Evolutionary conservation across 2,888 invertebrate species (phyloP), one percentile per base, ranked within the genome.

Genomic region (Spodoptera picta): DNA sequence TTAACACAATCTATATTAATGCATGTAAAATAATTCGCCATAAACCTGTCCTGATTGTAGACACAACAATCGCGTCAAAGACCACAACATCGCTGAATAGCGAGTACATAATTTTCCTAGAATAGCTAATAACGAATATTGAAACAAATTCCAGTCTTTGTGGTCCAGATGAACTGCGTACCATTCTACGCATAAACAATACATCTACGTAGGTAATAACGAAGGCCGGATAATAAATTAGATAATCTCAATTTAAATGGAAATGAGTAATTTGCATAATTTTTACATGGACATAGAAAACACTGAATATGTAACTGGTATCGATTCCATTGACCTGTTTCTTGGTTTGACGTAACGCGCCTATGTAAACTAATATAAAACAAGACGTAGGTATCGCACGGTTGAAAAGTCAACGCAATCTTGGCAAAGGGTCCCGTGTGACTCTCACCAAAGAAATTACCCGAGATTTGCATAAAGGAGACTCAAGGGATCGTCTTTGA

Each of bases 401-500:
- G 86, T 87, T 86, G 86, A 86, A 86, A 88, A 89, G 89, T 89
- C 88, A 90, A 90, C 88, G 87, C 90, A 91, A 92, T 92, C 88
- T 90, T 84, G 83, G 83, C 85, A 86, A 90, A 89, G 85, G 89
- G 88, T 89, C 91, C 86, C 89, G 80, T 84, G 89, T 82, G 91
- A 90, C 89, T 89, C 88, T 88, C 90, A 89, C 92, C 88, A 88
- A 90, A 90, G 92, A 91, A 93, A 92, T 92, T 92, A 92, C 91
- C 86, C 86, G 80, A 88, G 88, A 92, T 92, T 93, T 92, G 89
- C 93, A 92, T 93, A 92, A 92, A 92, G 91, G 91, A 90, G 90
- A 90, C 89, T 88, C 90, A 73, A 82, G 90, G 89, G 92, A 88
- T 85, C 86, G 87, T 87, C 91, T 92, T 91, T 90, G 92, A 89